Conservation (phyloP, 2,888 invertebrate species). For the Aspidiotus destructor region DNA sequence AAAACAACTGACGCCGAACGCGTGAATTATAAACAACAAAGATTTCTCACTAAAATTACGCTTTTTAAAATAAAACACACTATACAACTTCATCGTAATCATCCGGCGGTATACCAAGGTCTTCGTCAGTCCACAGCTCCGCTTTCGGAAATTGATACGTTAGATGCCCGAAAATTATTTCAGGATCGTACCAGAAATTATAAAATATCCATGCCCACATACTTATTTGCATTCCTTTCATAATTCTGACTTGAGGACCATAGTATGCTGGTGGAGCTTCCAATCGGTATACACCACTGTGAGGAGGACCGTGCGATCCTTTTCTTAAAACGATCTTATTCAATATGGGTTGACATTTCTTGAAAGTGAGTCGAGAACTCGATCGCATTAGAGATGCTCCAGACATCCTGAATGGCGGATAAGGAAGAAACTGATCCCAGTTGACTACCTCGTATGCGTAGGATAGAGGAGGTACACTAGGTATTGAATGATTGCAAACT, state of each 20-base stretch:
- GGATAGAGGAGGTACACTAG: too few relatives aligned
- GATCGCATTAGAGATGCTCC: too few relatives aligned
- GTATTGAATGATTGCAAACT: too few relatives aligned
- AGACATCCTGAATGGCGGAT: too few relatives aligned
- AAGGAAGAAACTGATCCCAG: too few relatives aligned
- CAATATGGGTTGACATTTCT: too few relatives aligned
- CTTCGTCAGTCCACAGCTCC: slow-evolving; percentile 15
- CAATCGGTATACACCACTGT: not conserved
- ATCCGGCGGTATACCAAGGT: slow-evolving; percentile 26
- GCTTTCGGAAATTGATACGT: slow-evolving; percentile 8
- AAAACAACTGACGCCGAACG: too few relatives aligned
- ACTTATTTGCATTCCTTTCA: not conserved
- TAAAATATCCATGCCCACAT: slow-evolving; percentile 19
- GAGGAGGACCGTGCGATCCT: not conserved
- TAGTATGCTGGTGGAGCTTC: not conserved
- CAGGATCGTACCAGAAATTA: slow-evolving; percentile 14
- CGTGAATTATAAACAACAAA: too few relatives aligned
- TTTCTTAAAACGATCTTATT: not conserved
- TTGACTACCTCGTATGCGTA: too few relatives aligned
- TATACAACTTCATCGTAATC: slow-evolving; percentile 21
- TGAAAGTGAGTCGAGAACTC: too few relatives aligned
- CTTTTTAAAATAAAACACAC: too few relatives aligned
- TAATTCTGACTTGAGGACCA: not conserved
- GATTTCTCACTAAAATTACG: too few relatives aligned
- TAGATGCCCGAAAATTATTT: slow-evolving; percentile 5